Conservation (phyloP, 1,140 invertebrate species). For the Drosophila ogumai region DNA sequence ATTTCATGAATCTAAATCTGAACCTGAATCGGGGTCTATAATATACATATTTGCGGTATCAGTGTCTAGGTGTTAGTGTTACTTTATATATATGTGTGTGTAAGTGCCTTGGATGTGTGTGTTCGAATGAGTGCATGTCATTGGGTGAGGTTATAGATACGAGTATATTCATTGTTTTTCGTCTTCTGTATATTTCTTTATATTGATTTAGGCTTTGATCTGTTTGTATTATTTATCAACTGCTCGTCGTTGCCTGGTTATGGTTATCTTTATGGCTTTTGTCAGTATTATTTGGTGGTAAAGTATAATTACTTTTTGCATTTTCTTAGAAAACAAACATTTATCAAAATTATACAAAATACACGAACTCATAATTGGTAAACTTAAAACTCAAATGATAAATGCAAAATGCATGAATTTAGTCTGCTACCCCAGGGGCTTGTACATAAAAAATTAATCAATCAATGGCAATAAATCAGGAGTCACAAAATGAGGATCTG, state of each 20-base stretch:
- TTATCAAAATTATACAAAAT: slow-evolving; percentile 64
- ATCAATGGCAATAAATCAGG: slow-evolving; percentile 45
- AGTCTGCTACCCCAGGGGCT: slow-evolving; percentile 84
- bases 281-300: slow-evolving; percentile 74
- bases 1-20: slow-evolving; percentile 19
- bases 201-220: slow-evolving; percentile 70
- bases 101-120: slow-evolving; percentile 34
- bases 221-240: slow-evolving; percentile 68
- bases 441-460: slow-evolving; percentile 42
- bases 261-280: slow-evolving; percentile 71
- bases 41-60: slow-evolving; percentile 30
- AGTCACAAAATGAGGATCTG: slow-evolving; percentile 31
- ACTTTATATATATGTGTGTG: slow-evolving; percentile 5
- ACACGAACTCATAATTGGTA: slow-evolving; percentile 51
- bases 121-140: slow-evolving; percentile 50
- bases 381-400: slow-evolving; percentile 50
- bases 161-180: slow-evolving; percentile 57
- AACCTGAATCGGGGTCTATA: slow-evolving; percentile 27
- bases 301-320: slow-evolving; percentile 71
- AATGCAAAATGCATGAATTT: slow-evolving; percentile 76
- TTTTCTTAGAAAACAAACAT: slow-evolving; percentile 61
- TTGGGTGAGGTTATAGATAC: slow-evolving; percentile 51
- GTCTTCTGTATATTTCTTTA: slow-evolving; percentile 66
- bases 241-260: slow-evolving; percentile 67
- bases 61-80: slow-evolving; percentile 28